Conservation (phyloP, 2,113 vertebrate species). For the Oxyura jamaicensis region DNA sequence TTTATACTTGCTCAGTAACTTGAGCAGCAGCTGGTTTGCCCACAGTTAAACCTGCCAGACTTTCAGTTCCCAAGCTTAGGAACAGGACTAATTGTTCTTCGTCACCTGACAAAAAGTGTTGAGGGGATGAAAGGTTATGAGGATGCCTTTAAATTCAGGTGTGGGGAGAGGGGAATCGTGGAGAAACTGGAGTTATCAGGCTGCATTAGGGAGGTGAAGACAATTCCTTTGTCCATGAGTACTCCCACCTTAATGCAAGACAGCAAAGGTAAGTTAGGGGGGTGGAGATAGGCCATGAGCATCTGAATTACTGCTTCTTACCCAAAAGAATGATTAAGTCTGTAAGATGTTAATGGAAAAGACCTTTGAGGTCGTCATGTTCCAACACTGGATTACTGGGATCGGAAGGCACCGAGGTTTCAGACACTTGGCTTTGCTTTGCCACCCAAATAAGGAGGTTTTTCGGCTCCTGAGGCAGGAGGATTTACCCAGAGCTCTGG, state of each 20-base stretch:
- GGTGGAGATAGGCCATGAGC: neutral
- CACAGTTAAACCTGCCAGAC: neutral
- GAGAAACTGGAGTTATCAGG: neutral
- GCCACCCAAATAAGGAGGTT: conserved; percentile 2
- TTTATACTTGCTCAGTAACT: neutral
- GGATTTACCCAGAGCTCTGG: conserved; percentile 6
- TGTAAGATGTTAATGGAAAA: neutral
- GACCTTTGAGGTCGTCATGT: neutral
- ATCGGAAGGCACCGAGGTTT: neutral
- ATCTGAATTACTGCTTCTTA: neutral
- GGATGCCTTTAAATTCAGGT: neutral
- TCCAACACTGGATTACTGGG: neutral
- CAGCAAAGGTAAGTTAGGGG: neutral
- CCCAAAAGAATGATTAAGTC: neutral
- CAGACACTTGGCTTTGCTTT: neutral
- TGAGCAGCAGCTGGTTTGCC: neutral
- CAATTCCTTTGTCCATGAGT: neutral
- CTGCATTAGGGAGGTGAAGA: neutral
- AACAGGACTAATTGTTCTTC: neutral
- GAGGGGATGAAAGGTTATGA: neutral
- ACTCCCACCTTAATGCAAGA: neutral
- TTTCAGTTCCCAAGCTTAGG: neutral
- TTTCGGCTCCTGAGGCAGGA: neutral
- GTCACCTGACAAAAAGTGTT: neutral
- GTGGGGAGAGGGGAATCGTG: neutral